These are phyloP conservation scores for Podocnemis expansa DNA, from an alignment of 2,113 vertebrate species.

Conservation along the genomic window DNA sequence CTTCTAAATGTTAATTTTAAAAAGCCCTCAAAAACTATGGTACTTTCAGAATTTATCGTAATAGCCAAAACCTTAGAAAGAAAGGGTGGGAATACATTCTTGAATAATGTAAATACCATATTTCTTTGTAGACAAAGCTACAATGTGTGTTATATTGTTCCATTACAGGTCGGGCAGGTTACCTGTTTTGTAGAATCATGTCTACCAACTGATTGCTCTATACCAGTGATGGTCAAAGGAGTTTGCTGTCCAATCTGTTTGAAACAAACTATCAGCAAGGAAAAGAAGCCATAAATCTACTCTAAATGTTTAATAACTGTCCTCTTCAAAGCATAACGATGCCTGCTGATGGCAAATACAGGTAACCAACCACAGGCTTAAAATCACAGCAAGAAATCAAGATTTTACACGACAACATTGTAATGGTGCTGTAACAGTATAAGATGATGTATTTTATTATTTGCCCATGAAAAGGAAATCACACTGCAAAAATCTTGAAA, in stretches of 20 bases:
- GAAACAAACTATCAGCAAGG: constrained; percentile 31
- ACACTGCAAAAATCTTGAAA: constrained; percentile 73
- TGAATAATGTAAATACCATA: background rate
- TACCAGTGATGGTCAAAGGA: constrained; percentile 82
- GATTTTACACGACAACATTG: constrained; percentile 44
- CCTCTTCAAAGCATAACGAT: constrained; percentile 40
- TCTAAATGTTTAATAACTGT: constrained; percentile 7
- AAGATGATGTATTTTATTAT: constrained; percentile 20
- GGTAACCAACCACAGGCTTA: constrained; percentile 58
- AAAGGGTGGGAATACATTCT: background rate
- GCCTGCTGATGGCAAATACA: constrained; percentile 40
- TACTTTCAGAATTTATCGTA: background rate
- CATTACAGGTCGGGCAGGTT: constrained; percentile 87
- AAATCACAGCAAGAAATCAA: constrained; percentile 29
- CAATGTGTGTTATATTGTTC: background rate
- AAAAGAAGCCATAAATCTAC: constrained; percentile 58
- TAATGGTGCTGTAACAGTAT: constrained; percentile 50
- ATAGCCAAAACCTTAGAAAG: background rate
- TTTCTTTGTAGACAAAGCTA: background rate
- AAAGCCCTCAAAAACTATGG: background rate
- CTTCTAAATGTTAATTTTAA: background rate
- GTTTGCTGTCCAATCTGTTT: constrained; percentile 89
- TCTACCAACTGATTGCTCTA: constrained; percentile 75
- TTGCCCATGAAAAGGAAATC: constrained; percentile 60
- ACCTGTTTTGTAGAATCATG: constrained; percentile 95